Evolutionary conservation across 1,140 invertebrate genomes (phyloP), one percentile per base, ranked within the genome.

Genomic region (Melanaphis sacchari): DNA sequence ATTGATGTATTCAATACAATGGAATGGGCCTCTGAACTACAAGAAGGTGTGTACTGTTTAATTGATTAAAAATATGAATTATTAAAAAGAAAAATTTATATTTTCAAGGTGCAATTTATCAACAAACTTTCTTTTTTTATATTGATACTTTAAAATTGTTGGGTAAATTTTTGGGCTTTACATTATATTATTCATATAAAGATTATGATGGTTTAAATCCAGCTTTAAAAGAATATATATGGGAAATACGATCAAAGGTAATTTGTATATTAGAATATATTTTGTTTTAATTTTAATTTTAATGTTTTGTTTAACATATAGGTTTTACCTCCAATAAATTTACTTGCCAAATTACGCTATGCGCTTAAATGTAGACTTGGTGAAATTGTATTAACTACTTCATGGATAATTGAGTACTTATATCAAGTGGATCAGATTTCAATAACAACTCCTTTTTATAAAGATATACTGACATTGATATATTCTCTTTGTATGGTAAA

Each of bases 21-120:
- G 91, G 91, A 93, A 31, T 93, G 91, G 91, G 91, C 91, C 40
- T 40, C 91, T 85, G 91, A 93, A 40, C n/a, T 93, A 54, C 91
- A 93, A 84, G 81, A 93, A 93, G 91, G 91, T 93, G 7, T 43
- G 31, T 41, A 43, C 31, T 66, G 1, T 43, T 76, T 22, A 66
- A 66, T 66, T 31, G 31, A n/a, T 90, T 59, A 43, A 66, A 76
- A 76, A 38, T 66, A 43, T 2, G 31, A 66, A 31, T 8, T 92
- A 0, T 52, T 52, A 22, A 38, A 76, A 4, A 82, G 15, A 81
- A 49, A 2, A 11, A 49, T n/a, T 81, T 92, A 41, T 82, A 46
- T 46, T 46, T 81, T 92, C 38, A 9, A 92, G 90, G 90, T 40
- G 43, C 40, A 49, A 92, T 93, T 31, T 93, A 52, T 54, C 81